phyloP scores from a whole-genome alignment of 2,797 vertebrate species.

The Botia almorhae region DNA sequence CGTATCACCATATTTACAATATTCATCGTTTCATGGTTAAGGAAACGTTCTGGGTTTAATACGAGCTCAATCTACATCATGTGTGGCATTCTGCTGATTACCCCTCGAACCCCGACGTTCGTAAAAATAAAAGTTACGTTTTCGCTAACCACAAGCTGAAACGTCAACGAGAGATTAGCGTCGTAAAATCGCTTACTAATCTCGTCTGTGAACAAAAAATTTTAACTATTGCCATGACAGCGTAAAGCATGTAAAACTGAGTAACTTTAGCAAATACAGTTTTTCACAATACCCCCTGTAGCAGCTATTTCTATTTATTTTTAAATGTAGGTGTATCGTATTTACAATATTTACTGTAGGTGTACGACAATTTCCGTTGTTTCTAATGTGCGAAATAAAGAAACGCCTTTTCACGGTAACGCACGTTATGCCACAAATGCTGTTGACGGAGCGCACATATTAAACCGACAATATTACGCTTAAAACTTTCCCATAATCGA shows the following conservation, averaged over 20 bases:
- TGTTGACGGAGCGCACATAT: neutral
- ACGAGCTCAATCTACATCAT: neutral
- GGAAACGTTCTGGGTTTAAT: constrained; percentile 43
- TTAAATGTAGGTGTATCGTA: too few relatives aligned
- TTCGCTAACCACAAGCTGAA: too few relatives aligned
- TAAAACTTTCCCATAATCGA: neutral
- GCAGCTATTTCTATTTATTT: too few relatives aligned
- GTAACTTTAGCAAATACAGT: neutral
- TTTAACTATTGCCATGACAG: neutral
- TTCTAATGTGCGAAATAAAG: constrained; percentile 7
- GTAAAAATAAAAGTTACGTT: too few relatives aligned
- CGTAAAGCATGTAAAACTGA: neutral
- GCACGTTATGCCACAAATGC: constrained; percentile 43
- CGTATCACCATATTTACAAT: constrained; percentile 76
- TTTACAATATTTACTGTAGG: too few relatives aligned
- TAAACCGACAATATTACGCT: constrained; percentile 1
- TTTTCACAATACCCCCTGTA: neutral
- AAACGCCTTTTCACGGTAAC: neutral
- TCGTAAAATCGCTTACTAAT: too few relatives aligned
- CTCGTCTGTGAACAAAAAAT: too few relatives aligned
- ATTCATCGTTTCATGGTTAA: constrained; percentile 62
- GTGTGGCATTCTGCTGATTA: neutral
- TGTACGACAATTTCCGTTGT: too few relatives aligned
- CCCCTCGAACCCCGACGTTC: neutral
- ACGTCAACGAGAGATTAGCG: too few relatives aligned